Conservation (phyloP, 2,113 vertebrate species). For the Bambusicola thoracicus region DNA sequence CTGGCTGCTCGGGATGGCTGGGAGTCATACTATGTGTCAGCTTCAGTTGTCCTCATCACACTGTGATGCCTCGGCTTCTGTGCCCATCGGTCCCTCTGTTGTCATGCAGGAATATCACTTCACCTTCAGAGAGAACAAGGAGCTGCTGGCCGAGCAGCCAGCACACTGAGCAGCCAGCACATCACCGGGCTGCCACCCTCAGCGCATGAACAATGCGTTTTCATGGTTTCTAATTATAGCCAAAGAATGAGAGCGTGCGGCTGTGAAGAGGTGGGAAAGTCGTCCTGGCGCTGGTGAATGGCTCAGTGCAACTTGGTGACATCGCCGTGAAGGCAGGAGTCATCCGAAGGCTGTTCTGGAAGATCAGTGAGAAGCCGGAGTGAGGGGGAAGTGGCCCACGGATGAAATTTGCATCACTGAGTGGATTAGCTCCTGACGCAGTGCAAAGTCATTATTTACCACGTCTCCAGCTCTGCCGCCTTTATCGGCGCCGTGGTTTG, state of each 20-base stretch:
- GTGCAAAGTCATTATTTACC: slow-evolving; percentile 61
- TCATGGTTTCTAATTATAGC: slow-evolving; percentile 61
- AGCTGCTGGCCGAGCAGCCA: not conserved
- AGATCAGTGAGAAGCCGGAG: slow-evolving; percentile 20
- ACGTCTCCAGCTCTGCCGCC: slow-evolving; percentile 1
- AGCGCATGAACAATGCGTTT: slow-evolving; percentile 33
- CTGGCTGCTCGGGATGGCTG: fast-evolving
- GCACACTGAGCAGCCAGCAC: not conserved
- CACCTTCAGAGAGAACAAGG: slow-evolving; percentile 6
- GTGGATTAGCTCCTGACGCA: slow-evolving; percentile 67
- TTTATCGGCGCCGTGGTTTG: not conserved
- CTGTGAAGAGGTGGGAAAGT: slow-evolving; percentile 38
- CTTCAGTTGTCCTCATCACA: not conserved
- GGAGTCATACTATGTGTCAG: too few species aligned
- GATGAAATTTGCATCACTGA: slow-evolving; percentile 56
- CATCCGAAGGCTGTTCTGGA: not conserved
- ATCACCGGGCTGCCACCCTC: not conserved
- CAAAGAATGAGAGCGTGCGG: slow-evolving; percentile 29
- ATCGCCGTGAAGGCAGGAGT: slow-evolving; percentile 22
- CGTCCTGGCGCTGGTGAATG: slow-evolving; percentile 12
- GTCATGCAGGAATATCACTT: slow-evolving; percentile 4
- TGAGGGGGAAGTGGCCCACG: slow-evolving; percentile 66
- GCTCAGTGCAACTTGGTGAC: slow-evolving; percentile 6
- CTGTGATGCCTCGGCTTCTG: not conserved
- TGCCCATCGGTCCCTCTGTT: not conserved